Conservation (phyloP, 2,797 vertebrate species). For the Echiichthys vipera region DNA sequence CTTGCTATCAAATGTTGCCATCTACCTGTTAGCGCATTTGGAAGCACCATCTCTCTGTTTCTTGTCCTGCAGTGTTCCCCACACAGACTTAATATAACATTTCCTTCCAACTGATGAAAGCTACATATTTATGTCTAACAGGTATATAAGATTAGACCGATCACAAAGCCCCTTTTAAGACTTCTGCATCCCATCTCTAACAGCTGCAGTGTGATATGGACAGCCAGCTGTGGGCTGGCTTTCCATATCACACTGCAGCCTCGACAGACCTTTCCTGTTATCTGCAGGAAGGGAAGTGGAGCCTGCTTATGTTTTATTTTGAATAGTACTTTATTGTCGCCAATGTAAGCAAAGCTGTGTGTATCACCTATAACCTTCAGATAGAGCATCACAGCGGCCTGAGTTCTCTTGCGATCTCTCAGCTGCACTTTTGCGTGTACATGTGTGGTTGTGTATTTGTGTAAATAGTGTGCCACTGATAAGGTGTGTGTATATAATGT, state of each 20-base stretch:
- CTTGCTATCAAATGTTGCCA: background rate
- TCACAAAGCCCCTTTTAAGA: background rate
- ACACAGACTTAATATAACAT: background rate
- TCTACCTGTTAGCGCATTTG: background rate
- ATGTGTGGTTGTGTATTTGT: background rate
- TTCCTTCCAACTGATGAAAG: constrained; percentile 8
- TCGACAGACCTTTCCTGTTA: constrained; percentile 75
- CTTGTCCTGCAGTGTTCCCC: background rate
- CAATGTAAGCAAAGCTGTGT: constrained; percentile 60
- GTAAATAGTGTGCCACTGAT: background rate
- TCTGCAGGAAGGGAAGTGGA: constrained; percentile 67
- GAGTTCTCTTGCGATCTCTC: constrained; percentile 18
- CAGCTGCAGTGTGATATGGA: too few relatives aligned
- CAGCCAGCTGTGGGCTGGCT: constrained; percentile 27
- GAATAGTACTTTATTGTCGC: constrained; percentile 32
- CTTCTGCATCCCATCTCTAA: constrained; percentile 8
- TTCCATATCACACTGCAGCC: constrained; percentile 30
- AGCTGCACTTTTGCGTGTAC: constrained; percentile 4
- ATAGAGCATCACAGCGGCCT: constrained; percentile 18
- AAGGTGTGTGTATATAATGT: constrained; percentile 10
- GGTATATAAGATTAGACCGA: background rate
- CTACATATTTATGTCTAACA: background rate
- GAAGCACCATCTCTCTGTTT: background rate
- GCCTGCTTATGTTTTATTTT: constrained; percentile 48
- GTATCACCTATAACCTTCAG: constrained; percentile 34